Conservation (phyloP, 2,888 invertebrate genomes). For the Aphodius granarius region DNA sequence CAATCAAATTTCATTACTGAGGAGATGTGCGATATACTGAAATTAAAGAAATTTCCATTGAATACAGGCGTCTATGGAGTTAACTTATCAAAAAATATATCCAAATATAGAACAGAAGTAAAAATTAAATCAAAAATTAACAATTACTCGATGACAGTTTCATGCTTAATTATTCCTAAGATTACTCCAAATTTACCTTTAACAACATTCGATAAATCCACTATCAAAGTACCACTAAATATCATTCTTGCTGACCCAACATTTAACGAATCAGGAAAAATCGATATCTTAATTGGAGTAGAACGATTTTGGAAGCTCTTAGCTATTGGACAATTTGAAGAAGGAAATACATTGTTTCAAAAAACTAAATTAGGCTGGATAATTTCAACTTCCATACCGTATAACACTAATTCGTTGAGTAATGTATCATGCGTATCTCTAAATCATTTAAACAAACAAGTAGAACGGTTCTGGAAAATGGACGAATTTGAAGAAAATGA, state of each 20-base stretch:
- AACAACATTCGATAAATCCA: neutral
- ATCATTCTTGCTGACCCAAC: conserved; percentile 14
- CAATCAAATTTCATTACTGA: neutral
- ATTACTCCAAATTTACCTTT: conserved; percentile 11
- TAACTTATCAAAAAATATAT: neutral
- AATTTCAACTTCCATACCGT: neutral
- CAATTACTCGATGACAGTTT: neutral
- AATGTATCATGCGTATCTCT: neutral
- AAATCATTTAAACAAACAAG: conserved; percentile 16
- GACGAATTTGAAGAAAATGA: conserved; percentile 13
- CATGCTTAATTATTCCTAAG: conserved; percentile 11
- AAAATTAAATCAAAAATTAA: neutral
- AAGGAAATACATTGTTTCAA: neutral
- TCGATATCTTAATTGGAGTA: neutral
- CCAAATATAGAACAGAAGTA: neutral
- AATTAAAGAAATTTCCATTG: neutral
- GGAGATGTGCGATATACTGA: neutral
- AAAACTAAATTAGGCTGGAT: conserved; percentile 12
- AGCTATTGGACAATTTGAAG: neutral
- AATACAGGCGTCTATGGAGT: neutral
- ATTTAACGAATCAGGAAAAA: conserved; percentile 4
- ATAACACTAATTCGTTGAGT: neutral
- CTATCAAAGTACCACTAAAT: neutral
- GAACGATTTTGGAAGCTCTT: neutral
- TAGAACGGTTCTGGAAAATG: conserved; percentile 24